These are phyloP conservation scores for Silurus aristotelis DNA, from an alignment of 2,797 vertebrate species.

Conservation along the genomic window DNA sequence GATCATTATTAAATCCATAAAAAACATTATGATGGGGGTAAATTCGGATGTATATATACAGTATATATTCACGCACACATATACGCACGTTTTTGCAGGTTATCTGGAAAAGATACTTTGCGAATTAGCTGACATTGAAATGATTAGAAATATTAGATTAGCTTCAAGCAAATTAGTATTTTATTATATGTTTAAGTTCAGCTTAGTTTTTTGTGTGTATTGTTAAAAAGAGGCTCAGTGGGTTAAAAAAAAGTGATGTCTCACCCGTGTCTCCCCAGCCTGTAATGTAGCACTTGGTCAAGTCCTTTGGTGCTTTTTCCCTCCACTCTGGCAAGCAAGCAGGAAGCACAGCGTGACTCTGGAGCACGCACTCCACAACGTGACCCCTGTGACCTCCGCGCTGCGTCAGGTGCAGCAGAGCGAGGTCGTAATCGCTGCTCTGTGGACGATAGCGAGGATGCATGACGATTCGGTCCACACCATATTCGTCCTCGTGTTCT, in stretches of 20 bases:
- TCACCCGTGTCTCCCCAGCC: slow-evolving; percentile 99
- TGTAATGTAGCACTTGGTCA: slow-evolving; percentile 89
- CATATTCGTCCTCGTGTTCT: slow-evolving; percentile 90
- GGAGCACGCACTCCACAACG: slow-evolving; percentile 77
- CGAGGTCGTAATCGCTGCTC: slow-evolving; percentile 91
- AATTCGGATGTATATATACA: too few species aligned
- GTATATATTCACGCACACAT: too few species aligned
- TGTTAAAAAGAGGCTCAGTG: too few species aligned
- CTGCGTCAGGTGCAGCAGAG: slow-evolving; percentile 82
- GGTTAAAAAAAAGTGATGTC: background rate
- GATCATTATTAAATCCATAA: too few species aligned
- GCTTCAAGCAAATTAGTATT: background rate
- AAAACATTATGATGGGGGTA: too few species aligned
- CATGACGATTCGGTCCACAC: slow-evolving; percentile 82
- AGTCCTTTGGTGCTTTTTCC: slow-evolving; percentile 85
- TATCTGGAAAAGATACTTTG: too few species aligned
- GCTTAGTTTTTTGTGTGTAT: background rate
- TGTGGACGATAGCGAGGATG: slow-evolving; percentile 83
- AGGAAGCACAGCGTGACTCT: slow-evolving; percentile 85
- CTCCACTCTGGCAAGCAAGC: slow-evolving; percentile 85
- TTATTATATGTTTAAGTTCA: background rate
- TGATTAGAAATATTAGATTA: too few species aligned
- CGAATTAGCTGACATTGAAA: too few species aligned
- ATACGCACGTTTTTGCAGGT: too few species aligned
- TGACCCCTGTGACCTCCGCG: slow-evolving; percentile 63